These are phyloP conservation scores for Stegana nigrithorax DNA, from an alignment of 2,888 invertebrate species.

Conservation along the genomic window DNA sequence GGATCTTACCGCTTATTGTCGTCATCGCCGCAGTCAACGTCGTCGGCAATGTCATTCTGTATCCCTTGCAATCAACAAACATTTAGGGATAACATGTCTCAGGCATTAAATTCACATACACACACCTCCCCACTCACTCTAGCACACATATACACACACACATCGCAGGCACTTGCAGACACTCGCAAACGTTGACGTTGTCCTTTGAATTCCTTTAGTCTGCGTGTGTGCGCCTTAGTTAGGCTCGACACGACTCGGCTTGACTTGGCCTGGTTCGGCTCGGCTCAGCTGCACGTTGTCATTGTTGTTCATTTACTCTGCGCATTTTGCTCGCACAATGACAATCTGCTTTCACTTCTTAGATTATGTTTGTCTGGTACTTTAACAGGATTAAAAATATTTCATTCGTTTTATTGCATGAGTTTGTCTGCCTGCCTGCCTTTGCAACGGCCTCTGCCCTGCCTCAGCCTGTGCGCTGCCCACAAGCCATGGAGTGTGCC, in stretches of 20 bases:
- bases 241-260: too few species aligned
- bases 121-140: conserved; percentile 49
- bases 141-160: not conserved
- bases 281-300: conserved; percentile 44
- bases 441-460: not conserved
- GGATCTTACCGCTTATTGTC: conserved; percentile 50
- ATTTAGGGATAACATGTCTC: conserved; percentile 43
- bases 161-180: too few species aligned
- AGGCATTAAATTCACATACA: conserved; percentile 50
- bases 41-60: conserved; percentile 20
- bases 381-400: conserved; percentile 63
- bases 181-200: too few species aligned
- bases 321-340: conserved; percentile 50
- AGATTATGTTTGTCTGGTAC: conserved; percentile 38
- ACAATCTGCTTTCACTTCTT: conserved; percentile 20
- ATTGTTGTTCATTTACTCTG: conserved; percentile 59
- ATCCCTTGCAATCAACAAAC: conserved; percentile 61
- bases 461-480: not conserved
- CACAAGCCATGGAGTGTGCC: too few species aligned
- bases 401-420: conserved; percentile 51
- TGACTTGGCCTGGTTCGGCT: too few species aligned
- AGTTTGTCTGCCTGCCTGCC: not conserved
- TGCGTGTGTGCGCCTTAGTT: conserved; percentile 2
- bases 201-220: not conserved
- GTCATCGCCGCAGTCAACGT: conserved; percentile 44